These are phyloP conservation scores for Drosophila aff. DNA, from an alignment of 1,140 invertebrate genomes.

Conservation along the genomic window DNA sequence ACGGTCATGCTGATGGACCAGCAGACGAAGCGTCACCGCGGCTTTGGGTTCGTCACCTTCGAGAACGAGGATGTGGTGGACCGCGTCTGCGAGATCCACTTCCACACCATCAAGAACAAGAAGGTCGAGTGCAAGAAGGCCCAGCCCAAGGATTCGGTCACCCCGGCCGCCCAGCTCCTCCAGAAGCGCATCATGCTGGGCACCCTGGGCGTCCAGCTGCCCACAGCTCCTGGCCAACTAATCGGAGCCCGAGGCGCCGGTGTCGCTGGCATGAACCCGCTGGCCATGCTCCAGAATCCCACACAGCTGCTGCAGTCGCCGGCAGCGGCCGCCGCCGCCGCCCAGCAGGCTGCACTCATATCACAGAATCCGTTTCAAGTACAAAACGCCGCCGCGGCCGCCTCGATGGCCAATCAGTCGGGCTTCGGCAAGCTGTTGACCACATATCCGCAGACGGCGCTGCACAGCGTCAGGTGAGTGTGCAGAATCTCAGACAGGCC, in stretches of 20 bases:
- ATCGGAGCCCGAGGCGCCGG: constrained; percentile 86
- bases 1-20: constrained; percentile 98
- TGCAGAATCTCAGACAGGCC: neutral
- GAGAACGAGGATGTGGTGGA: constrained; percentile 96
- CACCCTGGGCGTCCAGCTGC: constrained; percentile 88
- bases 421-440: constrained; percentile 90
- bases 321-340: constrained; percentile 85
- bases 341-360: constrained; percentile 85
- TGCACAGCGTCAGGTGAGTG: constrained; percentile 83
- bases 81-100: constrained; percentile 96
- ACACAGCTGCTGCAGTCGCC: constrained; percentile 86
- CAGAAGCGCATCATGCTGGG: constrained; percentile 91
- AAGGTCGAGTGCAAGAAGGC: constrained; percentile 97
- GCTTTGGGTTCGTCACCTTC: constrained; percentile 96
- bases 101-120: constrained; percentile 97
- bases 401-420: constrained; percentile 86
- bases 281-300: constrained; percentile 87
- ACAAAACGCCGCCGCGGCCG: constrained; percentile 86
- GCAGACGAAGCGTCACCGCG: constrained; percentile 95
- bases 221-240: constrained; percentile 84
- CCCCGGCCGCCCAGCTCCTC: constrained; percentile 89
- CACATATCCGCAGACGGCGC: constrained; percentile 86
- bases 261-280: constrained; percentile 87
- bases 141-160: constrained; percentile 95
- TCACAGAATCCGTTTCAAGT: constrained; percentile 85